These are phyloP conservation scores for Hemithea aestivaria DNA, from an alignment of 2,888 invertebrate species.

Conservation along the genomic window DNA sequence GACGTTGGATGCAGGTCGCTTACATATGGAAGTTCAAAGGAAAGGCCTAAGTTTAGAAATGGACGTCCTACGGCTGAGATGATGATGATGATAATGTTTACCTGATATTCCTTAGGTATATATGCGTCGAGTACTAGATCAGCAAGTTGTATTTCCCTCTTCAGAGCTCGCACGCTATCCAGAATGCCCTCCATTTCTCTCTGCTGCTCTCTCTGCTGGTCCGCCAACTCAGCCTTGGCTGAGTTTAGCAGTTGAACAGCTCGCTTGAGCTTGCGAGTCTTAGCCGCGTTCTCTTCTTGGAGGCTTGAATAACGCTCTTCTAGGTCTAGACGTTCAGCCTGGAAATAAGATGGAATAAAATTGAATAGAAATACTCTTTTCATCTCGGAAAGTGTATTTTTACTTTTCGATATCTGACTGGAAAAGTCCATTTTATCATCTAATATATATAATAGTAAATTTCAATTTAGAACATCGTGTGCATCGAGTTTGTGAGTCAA, in stretches of 20 bases:
- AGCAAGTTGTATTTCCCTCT: constrained; percentile 93
- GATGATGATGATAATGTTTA: constrained; percentile 36
- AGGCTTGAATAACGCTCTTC: constrained; percentile 96
- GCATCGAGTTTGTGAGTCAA: too few species aligned
- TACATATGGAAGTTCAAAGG: too few species aligned
- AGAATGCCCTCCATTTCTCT: constrained; percentile 97
- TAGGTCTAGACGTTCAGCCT: constrained; percentile 93
- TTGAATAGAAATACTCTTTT: too few species aligned
- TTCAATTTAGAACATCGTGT: too few species aligned
- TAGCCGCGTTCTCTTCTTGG: constrained; percentile 92
- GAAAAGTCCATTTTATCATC: too few species aligned
- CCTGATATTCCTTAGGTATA: constrained; percentile 96
- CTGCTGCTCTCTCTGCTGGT: constrained; percentile 96
- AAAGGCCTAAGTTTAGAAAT: too few species aligned
- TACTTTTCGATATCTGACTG: too few species aligned
- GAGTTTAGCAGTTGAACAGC: constrained; percentile 80
- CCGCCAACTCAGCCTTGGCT: constrained; percentile 90
- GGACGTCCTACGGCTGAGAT: too few species aligned
- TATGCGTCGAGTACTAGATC: constrained; percentile 94
- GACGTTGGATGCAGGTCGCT: too few species aligned
- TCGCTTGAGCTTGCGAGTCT: constrained; percentile 83
- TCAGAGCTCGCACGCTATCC: constrained; percentile 94
- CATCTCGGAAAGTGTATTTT: too few species aligned
- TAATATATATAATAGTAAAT: too few species aligned
- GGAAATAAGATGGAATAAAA: background rate